These are phyloP conservation scores for Amaurobius ferox DNA, from an alignment of 2,888 invertebrate species.

Conservation along the genomic window DNA sequence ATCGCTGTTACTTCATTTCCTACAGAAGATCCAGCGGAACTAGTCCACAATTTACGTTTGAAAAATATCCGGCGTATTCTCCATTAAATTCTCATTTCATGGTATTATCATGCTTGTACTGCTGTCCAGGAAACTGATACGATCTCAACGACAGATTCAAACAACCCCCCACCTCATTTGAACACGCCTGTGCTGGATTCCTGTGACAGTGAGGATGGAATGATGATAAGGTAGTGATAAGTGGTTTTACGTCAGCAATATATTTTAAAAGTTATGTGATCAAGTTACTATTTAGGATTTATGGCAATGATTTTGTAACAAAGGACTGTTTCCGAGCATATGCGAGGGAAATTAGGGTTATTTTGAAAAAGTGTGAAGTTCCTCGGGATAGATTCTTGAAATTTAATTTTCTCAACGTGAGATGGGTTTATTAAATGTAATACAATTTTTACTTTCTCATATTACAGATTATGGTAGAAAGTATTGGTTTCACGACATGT, in stretches of 20 bases:
- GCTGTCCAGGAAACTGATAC: conserved; percentile 9
- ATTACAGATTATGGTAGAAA: too few species aligned
- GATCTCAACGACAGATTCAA: not conserved
- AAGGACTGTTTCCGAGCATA: too few species aligned
- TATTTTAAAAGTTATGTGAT: too few species aligned
- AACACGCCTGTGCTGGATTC: not conserved
- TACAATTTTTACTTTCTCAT: too few species aligned
- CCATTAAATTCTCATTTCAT: conserved; percentile 14
- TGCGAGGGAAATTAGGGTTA: too few species aligned
- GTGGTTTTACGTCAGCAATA: not conserved
- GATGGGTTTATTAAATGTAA: too few species aligned
- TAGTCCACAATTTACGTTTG: not conserved
- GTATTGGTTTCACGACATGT: too few species aligned
- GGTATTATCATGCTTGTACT: not conserved
- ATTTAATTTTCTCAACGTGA: too few species aligned
- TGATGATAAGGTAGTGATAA: conserved; percentile 1
- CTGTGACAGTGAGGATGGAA: not conserved
- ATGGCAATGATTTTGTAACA: too few species aligned
- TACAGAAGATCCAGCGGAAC: not conserved
- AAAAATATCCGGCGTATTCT: not conserved
- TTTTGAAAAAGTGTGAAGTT: too few species aligned
- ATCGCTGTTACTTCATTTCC: conserved; percentile 6
- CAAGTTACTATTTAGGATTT: too few species aligned
- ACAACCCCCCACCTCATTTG: not conserved
- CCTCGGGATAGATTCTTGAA: too few species aligned